Conservation (phyloP, 2,888 invertebrate species). For the Agriopis marginaria region DNA sequence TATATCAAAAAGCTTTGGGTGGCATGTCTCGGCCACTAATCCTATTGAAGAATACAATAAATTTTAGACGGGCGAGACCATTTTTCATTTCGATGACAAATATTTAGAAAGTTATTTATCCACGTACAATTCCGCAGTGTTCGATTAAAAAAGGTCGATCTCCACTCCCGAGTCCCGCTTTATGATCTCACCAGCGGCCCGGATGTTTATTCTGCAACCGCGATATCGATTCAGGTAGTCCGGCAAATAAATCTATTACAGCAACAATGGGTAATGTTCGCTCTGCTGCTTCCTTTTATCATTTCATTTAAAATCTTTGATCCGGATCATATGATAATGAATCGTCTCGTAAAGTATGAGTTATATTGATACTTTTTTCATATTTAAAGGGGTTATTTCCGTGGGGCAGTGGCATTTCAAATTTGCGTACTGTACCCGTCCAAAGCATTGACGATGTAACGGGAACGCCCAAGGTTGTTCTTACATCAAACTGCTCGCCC, state of each 20-base stretch:
- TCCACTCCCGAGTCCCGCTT: constrained; percentile 64
- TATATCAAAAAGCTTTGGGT: constrained; percentile 69
- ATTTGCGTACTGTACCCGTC: constrained; percentile 62
- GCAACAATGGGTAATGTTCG: constrained; percentile 65
- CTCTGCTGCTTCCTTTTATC: constrained; percentile 62
- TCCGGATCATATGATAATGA: constrained; percentile 55
- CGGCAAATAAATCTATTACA: constrained; percentile 77
- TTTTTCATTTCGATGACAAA: constrained; percentile 84
- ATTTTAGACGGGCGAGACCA: constrained; percentile 70
- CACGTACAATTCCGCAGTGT: constrained; percentile 70
- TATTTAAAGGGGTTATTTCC: constrained; percentile 54
- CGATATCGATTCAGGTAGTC: constrained; percentile 80
- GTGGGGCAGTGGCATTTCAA: constrained; percentile 57
- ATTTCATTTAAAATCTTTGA: constrained; percentile 63
- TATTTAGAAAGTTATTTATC: constrained; percentile 85
- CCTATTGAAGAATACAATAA: constrained; percentile 78
- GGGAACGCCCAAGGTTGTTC: constrained; percentile 71
- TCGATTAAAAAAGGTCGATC: constrained; percentile 76
- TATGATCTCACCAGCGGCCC: constrained; percentile 64
- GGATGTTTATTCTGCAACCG: constrained; percentile 81
- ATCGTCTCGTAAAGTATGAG: constrained; percentile 54
- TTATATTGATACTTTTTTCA: constrained; percentile 40
- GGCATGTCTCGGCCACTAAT: constrained; percentile 81
- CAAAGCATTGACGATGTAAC: constrained; percentile 61
- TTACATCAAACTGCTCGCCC: constrained; percentile 59